Evolutionary conservation across 2,113 vertebrate species (phyloP), one percentile per base, ranked within the genome.

Genomic region (Neotoma lepida): DNA sequence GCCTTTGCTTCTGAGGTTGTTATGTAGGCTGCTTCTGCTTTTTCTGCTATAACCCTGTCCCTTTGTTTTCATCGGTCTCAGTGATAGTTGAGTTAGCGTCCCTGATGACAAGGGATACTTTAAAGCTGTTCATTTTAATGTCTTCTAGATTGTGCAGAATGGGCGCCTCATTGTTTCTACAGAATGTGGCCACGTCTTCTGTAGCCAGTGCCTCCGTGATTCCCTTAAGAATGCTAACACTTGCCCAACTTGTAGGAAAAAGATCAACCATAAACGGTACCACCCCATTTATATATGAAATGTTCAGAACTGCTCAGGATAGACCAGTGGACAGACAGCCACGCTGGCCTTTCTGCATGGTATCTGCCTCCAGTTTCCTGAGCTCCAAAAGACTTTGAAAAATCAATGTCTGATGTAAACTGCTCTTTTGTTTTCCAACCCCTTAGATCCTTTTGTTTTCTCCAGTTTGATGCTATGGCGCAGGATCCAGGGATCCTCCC

Each of bases 251-350:
- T 99, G 99, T 97, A 98, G 99, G 97, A 99, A 99, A 98, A 99
- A 98, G 97, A 99, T 99, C 85, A 99, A 98, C 81, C 98, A 98
- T 95, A 99, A 99, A 96, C 99, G 99, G 1, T 99, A 99, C 97
- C 99, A 99, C 97, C 99, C 99, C 33, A 99, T 99, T 88, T 99
- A 99, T 97, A 98, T 99, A 97, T 99, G 98, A 99, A 94, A 93
- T 14, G 56, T 94, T 78, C 20, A 4, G 9, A 77, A 95, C 81
- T 41, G 95, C 97, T 97, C 92, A 74, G 97, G 98, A 97, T 91
- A 92, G 82, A n/a, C 17, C 5, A 63, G 35, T 6, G 28, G 78
- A 88, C n/a, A 56, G 49, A 93, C 73, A 17, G 80, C 9, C 41
- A 49, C 44, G 77, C 46, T 66, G n/a, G 76, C 58, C 35, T 90